phyloP scores from a whole-genome alignment of 2,797 vertebrate genomes.

The Lacerta bilineata region DNA sequence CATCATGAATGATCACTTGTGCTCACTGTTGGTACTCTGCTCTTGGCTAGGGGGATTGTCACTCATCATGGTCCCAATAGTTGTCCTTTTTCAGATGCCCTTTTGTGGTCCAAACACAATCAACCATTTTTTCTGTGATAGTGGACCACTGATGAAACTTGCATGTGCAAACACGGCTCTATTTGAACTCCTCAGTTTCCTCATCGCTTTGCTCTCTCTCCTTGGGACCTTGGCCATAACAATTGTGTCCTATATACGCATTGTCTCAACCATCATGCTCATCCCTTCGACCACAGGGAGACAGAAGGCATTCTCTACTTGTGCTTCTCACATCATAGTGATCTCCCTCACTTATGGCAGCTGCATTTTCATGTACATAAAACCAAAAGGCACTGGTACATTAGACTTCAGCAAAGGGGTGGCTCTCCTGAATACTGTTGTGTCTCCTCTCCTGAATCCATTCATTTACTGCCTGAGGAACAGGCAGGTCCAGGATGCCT shows the following conservation, averaged over 20 bases:
- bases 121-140: conserved; percentile 70
- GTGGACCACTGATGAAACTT: conserved; percentile 63
- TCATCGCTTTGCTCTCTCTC: conserved; percentile 56
- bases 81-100: conserved; percentile 39
- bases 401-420: neutral
- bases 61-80: conserved; percentile 42
- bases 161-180: conserved; percentile 56
- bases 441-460: conserved; percentile 51
- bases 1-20: conserved; percentile 53
- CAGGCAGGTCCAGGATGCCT: conserved; percentile 9
- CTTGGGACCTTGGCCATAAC: conserved; percentile 63
- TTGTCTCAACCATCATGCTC: conserved; percentile 56
- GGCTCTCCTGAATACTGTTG: conserved; percentile 14
- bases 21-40: conserved; percentile 47
- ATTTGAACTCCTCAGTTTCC: conserved; percentile 52
- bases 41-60: conserved; percentile 56
- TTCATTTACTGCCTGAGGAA: conserved; percentile 33
- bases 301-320: conserved; percentile 28
- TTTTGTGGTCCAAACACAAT: conserved; percentile 60
- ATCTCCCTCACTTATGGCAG: conserved; percentile 51
- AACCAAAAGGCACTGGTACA: conserved; percentile 55
- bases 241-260: conserved; percentile 59
- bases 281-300: conserved; percentile 48
- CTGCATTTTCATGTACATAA: conserved; percentile 73
- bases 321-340: conserved; percentile 15